Evolutionary conservation across 2,888 invertebrate species (phyloP).

Genomic region (Monoplex corrugatus): DNA sequence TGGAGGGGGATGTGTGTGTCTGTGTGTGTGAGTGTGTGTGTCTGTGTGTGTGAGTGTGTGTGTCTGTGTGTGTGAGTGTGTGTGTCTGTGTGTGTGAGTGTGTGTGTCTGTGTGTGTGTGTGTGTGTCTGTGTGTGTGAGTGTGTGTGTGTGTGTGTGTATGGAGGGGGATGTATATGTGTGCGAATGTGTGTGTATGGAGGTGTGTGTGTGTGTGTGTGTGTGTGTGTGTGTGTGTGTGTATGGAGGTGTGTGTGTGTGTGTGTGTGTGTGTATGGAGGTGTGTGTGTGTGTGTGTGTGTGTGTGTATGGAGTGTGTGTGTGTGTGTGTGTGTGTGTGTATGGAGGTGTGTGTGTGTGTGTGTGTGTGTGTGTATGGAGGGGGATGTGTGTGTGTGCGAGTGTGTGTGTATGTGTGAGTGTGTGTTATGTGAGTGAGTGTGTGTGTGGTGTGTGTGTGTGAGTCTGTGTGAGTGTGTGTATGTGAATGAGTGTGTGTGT

Average conservation of each 20-base stretch:
- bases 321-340: not conserved
- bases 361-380: not conserved
- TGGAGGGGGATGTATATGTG: no score
- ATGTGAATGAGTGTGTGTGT: not conserved
- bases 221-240: not conserved
- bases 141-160: no score
- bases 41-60: not conserved
- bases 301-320: no score
- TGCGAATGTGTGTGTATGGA: not conserved
- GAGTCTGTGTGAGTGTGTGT: no score
- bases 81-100: not conserved
- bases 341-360: not conserved
- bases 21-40: not conserved
- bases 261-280: no score
- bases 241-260: not conserved
- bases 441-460: no score
- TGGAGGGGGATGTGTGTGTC: not conserved
- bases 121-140: no score
- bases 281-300: no score
- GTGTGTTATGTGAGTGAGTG: no score
- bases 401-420: not conserved
- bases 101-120: no score
- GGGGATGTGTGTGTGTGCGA: not conserved
- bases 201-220: not conserved
- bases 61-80: not conserved